Conservation (phyloP, 2,888 invertebrate species). For the Synanthedon vespiformis region DNA sequence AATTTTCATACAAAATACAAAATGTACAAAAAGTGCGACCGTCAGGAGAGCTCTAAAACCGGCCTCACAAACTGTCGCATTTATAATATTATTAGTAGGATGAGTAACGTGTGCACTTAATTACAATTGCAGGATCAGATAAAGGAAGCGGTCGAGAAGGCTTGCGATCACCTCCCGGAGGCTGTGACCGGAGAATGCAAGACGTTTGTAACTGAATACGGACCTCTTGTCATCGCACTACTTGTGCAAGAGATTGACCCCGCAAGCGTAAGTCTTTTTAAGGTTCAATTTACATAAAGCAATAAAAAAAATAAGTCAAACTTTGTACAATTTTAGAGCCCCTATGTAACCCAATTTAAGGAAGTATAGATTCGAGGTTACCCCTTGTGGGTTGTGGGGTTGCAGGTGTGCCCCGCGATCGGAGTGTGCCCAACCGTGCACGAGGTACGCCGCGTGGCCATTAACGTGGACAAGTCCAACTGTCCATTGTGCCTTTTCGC, state of each 20-base stretch:
- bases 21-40: too few species aligned
- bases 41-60: too few species aligned
- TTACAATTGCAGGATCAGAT: slow-evolving; percentile 71
- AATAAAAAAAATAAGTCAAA: too few species aligned
- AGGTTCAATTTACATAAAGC: not conserved
- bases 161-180: slow-evolving; percentile 77
- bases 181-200: slow-evolving; percentile 75
- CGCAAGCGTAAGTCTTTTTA: slow-evolving; percentile 64
- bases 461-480: slow-evolving; percentile 71
- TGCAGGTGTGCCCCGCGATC: slow-evolving; percentile 78
- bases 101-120: too few species aligned
- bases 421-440: slow-evolving; percentile 74
- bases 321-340: too few species aligned
- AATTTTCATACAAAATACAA: too few species aligned
- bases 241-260: slow-evolving; percentile 85
- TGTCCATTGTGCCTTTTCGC: slow-evolving; percentile 89
- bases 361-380: too few species aligned
- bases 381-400: too few species aligned
- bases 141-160: slow-evolving; percentile 73
- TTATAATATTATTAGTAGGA: too few species aligned
- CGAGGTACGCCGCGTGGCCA: slow-evolving; percentile 64
- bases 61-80: too few species aligned
- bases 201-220: slow-evolving; percentile 82
- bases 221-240: slow-evolving; percentile 82
- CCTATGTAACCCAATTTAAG: too few species aligned